These are phyloP conservation scores for Mastigias papua DNA, from an alignment of 30 jellyfish, hydroid and myxozoan species.

Conservation along the genomic window DNA sequence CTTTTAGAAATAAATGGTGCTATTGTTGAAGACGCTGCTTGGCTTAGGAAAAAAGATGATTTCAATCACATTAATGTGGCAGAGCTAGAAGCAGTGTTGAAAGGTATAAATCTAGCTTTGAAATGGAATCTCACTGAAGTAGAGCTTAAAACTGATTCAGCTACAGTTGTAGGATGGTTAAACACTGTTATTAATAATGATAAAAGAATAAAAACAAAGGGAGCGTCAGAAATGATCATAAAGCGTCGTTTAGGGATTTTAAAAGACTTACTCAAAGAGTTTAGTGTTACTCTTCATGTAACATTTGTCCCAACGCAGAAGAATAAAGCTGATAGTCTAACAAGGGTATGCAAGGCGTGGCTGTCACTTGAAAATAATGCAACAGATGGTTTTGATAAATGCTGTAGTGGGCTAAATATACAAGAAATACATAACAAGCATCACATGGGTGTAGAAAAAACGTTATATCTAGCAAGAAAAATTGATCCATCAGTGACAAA, in stretches of 20 bases:
- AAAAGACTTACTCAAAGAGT: background rate
- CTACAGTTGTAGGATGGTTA: slow-evolving; percentile 30
- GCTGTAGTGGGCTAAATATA: slow-evolving; percentile 6
- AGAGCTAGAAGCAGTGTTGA: slow-evolving; percentile 46
- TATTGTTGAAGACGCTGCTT: slow-evolving; percentile 58
- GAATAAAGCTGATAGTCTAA: slow-evolving; percentile 45
- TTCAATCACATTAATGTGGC: slow-evolving; percentile 39
- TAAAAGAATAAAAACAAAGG: slow-evolving; percentile 13
- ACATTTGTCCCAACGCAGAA: slow-evolving; percentile 17
- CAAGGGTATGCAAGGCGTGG: slow-evolving; percentile 47
- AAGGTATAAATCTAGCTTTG: slow-evolving; percentile 41
- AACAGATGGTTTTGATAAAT: background rate
- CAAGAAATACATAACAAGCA: slow-evolving; percentile 18
- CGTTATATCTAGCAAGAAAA: slow-evolving; percentile 7
- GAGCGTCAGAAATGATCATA: slow-evolving; percentile 23
- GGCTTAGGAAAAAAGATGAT: slow-evolving; percentile 52
- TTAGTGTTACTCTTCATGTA: background rate
- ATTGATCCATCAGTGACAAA: slow-evolving; percentile 15
- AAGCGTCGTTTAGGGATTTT: slow-evolving; percentile 14
- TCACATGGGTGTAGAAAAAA: slow-evolving; percentile 46
- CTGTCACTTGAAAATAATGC: background rate
- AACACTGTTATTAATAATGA: background rate
- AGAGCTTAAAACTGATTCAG: slow-evolving; percentile 42
- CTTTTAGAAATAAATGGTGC: slow-evolving; percentile 28
- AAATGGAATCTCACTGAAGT: slow-evolving; percentile 16